These are phyloP conservation scores for Nannobrachium achirus DNA, from an alignment of 2,113 vertebrate species.

Conservation along the genomic window DNA sequence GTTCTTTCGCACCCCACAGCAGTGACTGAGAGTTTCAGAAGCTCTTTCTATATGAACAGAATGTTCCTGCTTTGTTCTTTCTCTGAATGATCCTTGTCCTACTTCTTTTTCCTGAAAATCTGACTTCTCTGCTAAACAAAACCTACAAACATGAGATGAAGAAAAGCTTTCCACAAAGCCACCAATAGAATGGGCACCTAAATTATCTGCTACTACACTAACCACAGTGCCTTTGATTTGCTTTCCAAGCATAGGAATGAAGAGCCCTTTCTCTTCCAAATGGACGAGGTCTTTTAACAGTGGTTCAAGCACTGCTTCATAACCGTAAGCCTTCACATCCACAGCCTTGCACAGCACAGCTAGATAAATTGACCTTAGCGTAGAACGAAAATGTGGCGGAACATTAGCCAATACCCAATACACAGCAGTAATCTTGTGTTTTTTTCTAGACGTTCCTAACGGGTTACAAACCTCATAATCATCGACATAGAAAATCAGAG, in stretches of 20 bases:
- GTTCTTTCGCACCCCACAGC: neutral
- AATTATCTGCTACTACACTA: neutral
- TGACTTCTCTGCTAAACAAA: neutral
- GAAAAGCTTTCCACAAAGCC: conserved; percentile 15
- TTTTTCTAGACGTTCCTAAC: neutral
- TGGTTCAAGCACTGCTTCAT: too few relatives aligned
- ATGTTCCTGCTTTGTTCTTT: neutral
- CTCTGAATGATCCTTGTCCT: neutral
- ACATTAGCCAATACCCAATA: conserved; percentile 4
- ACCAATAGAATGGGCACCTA: neutral
- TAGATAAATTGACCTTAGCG: neutral
- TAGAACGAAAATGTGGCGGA: neutral
- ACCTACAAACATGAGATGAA: neutral
- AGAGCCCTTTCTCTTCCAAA: neutral
- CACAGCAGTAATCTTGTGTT: too few relatives aligned
- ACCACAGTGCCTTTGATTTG: neutral
- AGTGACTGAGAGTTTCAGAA: neutral
- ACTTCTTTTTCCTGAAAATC: neutral
- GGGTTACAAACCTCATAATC: neutral
- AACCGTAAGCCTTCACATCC: neutral
- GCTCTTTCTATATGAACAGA: neutral
- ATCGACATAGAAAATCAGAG: neutral
- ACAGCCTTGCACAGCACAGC: neutral
- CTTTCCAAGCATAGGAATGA: neutral
- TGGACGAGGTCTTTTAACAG: neutral